phyloP scores from a whole-genome alignment of 2,888 invertebrate genomes.

The Mycalesis mineus region DNA sequence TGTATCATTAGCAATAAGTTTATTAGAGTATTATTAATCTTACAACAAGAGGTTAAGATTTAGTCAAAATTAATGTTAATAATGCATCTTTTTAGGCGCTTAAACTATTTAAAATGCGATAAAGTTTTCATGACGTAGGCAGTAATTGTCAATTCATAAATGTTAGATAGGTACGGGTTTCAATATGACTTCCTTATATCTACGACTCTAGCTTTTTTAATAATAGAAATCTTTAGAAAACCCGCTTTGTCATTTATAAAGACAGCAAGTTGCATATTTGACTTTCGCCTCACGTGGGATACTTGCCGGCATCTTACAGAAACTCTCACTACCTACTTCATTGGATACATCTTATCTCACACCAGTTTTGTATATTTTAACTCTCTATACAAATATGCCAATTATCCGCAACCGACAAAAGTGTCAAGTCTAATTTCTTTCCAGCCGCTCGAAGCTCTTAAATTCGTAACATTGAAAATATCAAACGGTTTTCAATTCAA shows the following conservation, averaged over 20 bases:
- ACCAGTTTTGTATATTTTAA: too few species aligned
- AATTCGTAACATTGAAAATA: too few species aligned
- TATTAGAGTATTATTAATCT: too few species aligned
- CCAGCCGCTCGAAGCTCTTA: background rate
- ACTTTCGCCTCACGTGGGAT: conserved; percentile 9
- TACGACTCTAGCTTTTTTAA: background rate
- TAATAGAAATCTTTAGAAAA: conserved; percentile 13
- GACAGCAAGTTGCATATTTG: background rate
- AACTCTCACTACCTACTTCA: conserved; percentile 2
- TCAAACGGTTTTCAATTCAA: too few species aligned
- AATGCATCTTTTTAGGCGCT: too few species aligned
- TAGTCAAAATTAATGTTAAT: too few species aligned
- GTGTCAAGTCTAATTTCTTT: background rate
- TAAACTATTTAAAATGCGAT: too few species aligned
- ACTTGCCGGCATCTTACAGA: background rate
- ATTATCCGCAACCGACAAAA: background rate
- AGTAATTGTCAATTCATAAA: too few species aligned
- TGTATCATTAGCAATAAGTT: too few species aligned
- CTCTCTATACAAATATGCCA: background rate
- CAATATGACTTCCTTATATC: background rate
- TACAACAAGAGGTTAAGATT: too few species aligned
- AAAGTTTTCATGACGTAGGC: too few species aligned
- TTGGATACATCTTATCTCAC: background rate
- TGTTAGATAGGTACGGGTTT: too few species aligned
- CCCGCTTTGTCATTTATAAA: conserved; percentile 2